Base-by-base conservation (phyloP, 1,140 invertebrate species). In the Galendromus occidentalis region DNA sequence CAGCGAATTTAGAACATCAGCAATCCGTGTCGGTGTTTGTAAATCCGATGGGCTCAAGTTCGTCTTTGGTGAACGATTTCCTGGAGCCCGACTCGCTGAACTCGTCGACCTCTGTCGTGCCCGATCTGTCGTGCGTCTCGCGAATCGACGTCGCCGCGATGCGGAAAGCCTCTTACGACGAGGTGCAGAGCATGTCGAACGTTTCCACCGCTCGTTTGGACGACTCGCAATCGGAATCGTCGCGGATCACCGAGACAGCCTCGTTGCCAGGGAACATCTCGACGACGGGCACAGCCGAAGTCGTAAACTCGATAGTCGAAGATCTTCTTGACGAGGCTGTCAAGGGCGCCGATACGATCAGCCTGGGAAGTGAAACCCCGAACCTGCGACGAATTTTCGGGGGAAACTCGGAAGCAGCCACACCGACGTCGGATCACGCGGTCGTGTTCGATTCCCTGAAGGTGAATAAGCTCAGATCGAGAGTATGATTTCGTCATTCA, bases 11-110 rank as follows among this genome's bases (percentile, higher is more conserved):
- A 67, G 71, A 72, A 30, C 59, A 17, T 18, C 65, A 67, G 76
- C 78, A 64, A 66, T 75, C 66, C 73, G 80, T 72, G 76, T 82
- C 69, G 75, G 77, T 64, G 74, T 82, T 67, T 80, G 81, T 75
- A 0, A 82, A 82, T 74, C 81, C 81, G 7, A 76, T 74, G 76
- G 67, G 79, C 71, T 64, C 70, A 14, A 42, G 69, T n/a, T 67
- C 68, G n/a, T 70, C 69, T 12, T 65, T 71, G 29, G 65, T 29
- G 44, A 70, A 68, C 64, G 69, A 69, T 64, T 59, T 59, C 51
- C 51, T 59, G 17, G 51, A 59, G 17, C 51, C 51, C 25, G 51
- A 59, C 51, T 59, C 51, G 12, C 20, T 59, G 51, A 59, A 59
- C 51, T 59, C 51, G 20, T 59, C 51, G 25, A 18, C 51, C 17